Evolutionary conservation across 92 coral and sea anemone species (phyloP).

Genomic region (Nematostella vectensis): DNA sequence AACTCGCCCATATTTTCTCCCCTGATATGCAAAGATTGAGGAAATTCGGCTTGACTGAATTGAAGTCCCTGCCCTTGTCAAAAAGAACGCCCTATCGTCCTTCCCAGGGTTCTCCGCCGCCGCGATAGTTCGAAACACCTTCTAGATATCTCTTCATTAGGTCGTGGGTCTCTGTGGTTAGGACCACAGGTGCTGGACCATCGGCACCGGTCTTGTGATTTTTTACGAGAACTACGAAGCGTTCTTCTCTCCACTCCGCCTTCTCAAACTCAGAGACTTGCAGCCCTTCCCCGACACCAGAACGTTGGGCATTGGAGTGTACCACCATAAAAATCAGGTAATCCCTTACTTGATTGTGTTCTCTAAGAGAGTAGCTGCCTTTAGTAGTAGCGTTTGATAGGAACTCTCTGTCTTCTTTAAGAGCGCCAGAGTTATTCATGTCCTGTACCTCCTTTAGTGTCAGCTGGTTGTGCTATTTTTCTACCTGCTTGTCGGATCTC

Average conservation of each 20-base stretch:
- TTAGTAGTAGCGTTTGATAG: background rate
- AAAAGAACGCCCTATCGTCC: conserved; percentile 4
- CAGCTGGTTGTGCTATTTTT: conserved; percentile 2
- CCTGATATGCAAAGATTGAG: background rate
- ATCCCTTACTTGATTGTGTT: conserved; percentile 12
- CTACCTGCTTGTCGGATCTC: conserved; percentile 1
- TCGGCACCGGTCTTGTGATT: conserved; percentile 9
- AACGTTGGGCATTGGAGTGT: conserved; percentile 6
- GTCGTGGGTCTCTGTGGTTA: background rate
- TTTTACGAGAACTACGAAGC: conserved; percentile 6
- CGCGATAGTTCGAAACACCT: conserved; percentile 10
- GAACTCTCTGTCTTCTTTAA: conserved; percentile 1
- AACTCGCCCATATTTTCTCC: conserved; percentile 10
- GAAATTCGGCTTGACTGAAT: background rate
- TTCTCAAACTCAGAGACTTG: conserved; percentile 3
- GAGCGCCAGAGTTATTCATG: conserved; percentile 6
- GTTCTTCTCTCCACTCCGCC: conserved; percentile 7
- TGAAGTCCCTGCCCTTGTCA: conserved; percentile 5
- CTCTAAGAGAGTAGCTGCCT: background rate
- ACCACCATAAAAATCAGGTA: conserved; percentile 10
- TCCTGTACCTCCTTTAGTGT: background rate
- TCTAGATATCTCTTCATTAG: conserved; percentile 1
- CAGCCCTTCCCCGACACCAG: conserved; percentile 10
- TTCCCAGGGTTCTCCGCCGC: conserved; percentile 1
- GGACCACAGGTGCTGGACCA: conserved; percentile 4